Percentiles rank a stretch among this genome's conserved stretches.
These are phyloP conservation scores for Hippoglossus hippoglossus DNA, from an alignment of 2,797 vertebrate species.

Conservation along the genomic window DNA sequence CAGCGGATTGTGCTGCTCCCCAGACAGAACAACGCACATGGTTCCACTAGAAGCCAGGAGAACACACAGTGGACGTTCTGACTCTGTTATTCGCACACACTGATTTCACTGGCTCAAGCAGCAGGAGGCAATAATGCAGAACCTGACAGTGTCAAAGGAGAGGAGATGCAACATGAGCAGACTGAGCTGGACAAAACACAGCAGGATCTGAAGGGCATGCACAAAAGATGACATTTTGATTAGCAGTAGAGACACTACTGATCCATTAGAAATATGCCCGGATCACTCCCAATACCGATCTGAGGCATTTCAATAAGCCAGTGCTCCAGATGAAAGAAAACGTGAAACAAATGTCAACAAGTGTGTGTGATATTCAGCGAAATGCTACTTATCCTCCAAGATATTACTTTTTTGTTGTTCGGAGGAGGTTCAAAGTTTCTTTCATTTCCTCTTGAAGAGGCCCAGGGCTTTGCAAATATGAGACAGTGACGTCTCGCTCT, in stretches of 20 bases:
- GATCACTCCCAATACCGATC: neutral
- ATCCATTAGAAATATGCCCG: neutral
- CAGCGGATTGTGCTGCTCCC: too few species aligned
- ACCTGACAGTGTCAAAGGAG: too few species aligned
- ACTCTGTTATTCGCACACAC: too few species aligned
- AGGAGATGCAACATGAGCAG: too few species aligned
- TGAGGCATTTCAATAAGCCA: neutral
- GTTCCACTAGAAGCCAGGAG: too few species aligned
- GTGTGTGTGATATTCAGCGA: constrained; percentile 9
- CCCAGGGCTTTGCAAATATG: constrained; percentile 34
- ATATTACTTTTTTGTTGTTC: constrained; percentile 36
- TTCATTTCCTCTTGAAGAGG: constrained; percentile 61
- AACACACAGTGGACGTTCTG: too few species aligned
- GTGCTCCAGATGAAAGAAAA: constrained; percentile 17
- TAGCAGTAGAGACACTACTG: neutral
- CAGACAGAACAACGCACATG: too few species aligned
- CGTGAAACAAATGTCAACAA: constrained; percentile 18
- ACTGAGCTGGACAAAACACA: too few species aligned
- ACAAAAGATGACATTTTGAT: neutral
- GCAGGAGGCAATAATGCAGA: too few species aligned
- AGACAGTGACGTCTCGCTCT: constrained; percentile 12
- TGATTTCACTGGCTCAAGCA: too few species aligned
- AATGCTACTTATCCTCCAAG: constrained; percentile 15
- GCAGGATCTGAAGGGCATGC: too few species aligned
- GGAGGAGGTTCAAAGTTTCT: constrained; percentile 27